Base-by-base conservation (phyloP, 2,888 invertebrate genomes). In the Yponomeuta malinellus region DNA sequence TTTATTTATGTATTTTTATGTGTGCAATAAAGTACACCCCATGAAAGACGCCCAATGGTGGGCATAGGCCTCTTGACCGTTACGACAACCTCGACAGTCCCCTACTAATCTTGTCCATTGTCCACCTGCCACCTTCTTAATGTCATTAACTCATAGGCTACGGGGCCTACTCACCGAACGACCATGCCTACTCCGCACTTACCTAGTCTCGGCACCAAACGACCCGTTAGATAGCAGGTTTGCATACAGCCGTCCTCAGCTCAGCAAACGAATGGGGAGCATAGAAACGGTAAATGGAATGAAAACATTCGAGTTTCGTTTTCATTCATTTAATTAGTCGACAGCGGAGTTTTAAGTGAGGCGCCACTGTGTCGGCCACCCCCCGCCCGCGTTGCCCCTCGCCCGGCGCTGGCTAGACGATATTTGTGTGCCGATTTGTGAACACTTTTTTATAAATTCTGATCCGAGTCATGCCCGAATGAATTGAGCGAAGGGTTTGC, bases 241-340 rank as follows among this genome's bases (percentile, higher is more conserved):
- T 84, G 85, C 86, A 87, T 87, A 81, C 78, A 78, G 80, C 82
- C 82, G 75, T 83, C 78, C 82, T 78, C 74, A 76, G 75, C 68
- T 29, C 68, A 71, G 74, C 71, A 77, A 74, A 69, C 59, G 78
- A 76, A 77, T 79, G 79, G 79, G 79, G 80, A 79, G 79, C 80
- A 83, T 83, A 83, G 84, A 80, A 82, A 85, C 81, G 83, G 83
- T 83, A 88, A 90, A 90, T 90, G 88, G 86, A 90, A 90, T 85
- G 88, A 90, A 90, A 91, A 90, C 89, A 90, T 87, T 84, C 75
- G 84, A 87, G 89, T 88, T 90, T 88, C 87, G 83, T 89, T 90
- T 90, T 90, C 88, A 89, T 89, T 87, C 83, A 87, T 89, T 89
- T 88, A 90, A 90, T 90, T 91, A 90, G 87, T 77, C 69, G 29